Evolutionary conservation across 2,797 vertebrate genomes (phyloP), one percentile per base, ranked within the genome.

Genomic region (Phyllotis vaccarum): DNA sequence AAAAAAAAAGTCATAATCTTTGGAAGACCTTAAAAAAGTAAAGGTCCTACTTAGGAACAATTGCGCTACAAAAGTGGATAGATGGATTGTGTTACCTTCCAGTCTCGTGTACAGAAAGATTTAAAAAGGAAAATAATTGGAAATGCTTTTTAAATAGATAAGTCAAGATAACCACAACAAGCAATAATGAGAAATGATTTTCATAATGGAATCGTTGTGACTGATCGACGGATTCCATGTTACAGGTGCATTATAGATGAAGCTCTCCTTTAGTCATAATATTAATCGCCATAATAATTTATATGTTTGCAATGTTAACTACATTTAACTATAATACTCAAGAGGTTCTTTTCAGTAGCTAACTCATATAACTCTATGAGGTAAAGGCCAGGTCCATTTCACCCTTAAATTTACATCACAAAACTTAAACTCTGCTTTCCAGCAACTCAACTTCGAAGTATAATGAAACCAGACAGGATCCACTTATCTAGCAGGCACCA

Each of bases 381-480:
- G 62, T 92, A 60, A 94, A 17, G 66, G 16, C 16, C 58, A 93
- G 34, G 40, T 90, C 90, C 27, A 88, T 54, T 49, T 0, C 89
- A 5, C 4, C 12, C 6, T 70, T 86, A 90, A 85, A 24, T 81
- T 80, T 81, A 10, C 34, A 54, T 70, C 37, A 94, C 46, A 94
- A 93, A 95, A 85, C 56, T 40, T 85, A 86, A 3, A 85, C 29
- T 83, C 58, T 62, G 46, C 27, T 82, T 90, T 92, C 81, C 58
- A 83, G n/a, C 19, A 58, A 90, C 24, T 88, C 31, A 68, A 27
- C 89, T 91, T 95, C 85, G 86, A 79, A 56, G 81, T 79, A 78
- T 86, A 91, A 97, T 78, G 52, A 79, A 93, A 78, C 2, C 60
- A 90, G 94, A 80, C 17, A 90, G 54, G 43, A 91, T 54, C 52